These are phyloP conservation scores for Amblyjoppa proteus DNA, from an alignment of 2,888 invertebrate genomes.

Conservation along the genomic window DNA sequence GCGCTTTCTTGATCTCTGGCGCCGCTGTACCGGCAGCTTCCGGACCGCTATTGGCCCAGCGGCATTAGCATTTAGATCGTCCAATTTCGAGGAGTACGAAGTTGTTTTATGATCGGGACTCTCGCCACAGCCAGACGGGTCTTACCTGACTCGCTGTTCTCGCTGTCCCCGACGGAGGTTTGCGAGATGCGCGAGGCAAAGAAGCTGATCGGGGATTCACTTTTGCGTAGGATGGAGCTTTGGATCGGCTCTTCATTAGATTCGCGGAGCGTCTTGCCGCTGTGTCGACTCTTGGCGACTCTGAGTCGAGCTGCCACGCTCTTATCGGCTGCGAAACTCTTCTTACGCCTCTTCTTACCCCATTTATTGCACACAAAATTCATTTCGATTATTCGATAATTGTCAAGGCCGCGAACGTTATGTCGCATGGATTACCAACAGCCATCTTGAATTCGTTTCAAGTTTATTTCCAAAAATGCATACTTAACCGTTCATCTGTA, in stretches of 20 bases:
- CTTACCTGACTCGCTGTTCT: constrained; percentile 14
- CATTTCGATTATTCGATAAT: neutral
- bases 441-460: too few species aligned
- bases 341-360: neutral
- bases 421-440: too few species aligned
- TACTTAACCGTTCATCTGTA: too few species aligned
- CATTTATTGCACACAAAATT: neutral
- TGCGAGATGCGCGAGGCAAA: constrained; percentile 21
- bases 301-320: neutral
- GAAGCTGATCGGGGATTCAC: constrained; percentile 27
- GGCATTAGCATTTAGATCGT: constrained; percentile 78
- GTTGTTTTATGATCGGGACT: constrained; percentile 75
- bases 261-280: neutral
- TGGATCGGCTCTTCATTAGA: neutral
- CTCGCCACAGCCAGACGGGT: constrained; percentile 31
- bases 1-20: constrained; percentile 57
- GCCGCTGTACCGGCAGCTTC: constrained; percentile 9
- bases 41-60: neutral
- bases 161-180: neutral
- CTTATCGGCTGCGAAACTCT: neutral
- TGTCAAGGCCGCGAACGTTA: too few species aligned
- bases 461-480: too few species aligned
- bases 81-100: constrained; percentile 74
- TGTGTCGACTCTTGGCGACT: neutral
- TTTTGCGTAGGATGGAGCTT: constrained; percentile 3